Percentiles rank a stretch among this genome's conserved stretches.
Conservation (phyloP, 2,113 vertebrate species). For the Datnioides undecimradiatus region DNA sequence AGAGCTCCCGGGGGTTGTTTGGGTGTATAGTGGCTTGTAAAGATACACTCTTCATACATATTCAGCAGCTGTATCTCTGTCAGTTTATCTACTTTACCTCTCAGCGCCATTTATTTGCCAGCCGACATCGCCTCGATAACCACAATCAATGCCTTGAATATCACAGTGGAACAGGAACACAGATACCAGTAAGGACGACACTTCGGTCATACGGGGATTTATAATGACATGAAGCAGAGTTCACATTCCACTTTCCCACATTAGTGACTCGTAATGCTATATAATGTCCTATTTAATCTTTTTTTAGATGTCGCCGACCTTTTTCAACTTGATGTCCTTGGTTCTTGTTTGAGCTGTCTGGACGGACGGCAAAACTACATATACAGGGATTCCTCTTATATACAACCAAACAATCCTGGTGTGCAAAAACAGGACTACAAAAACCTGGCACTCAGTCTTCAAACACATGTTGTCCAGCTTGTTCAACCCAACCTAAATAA, state of each 20-base stretch:
- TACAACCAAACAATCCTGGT: too few relatives aligned
- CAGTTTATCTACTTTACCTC: background rate
- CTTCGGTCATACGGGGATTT: background rate
- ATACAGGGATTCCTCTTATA: too few relatives aligned
- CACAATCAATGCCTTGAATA: background rate
- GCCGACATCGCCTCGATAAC: background rate
- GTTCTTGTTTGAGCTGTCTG: too few relatives aligned
- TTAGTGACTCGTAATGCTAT: background rate
- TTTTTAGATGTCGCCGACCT: too few relatives aligned
- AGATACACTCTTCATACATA: slow-evolving; percentile 8
- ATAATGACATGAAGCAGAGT: background rate
- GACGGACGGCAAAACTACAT: too few relatives aligned
- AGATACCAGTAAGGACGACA: background rate
- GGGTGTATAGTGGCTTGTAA: background rate
- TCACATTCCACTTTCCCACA: background rate
- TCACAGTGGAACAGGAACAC: background rate
- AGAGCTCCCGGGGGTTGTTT: background rate
- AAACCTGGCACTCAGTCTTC: too few relatives aligned
- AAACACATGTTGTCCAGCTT: too few relatives aligned
- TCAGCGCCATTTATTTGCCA: background rate
- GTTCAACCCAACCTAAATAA: too few relatives aligned
- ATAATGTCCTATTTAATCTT: background rate
- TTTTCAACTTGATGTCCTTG: too few relatives aligned
- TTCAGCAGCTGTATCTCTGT: background rate
- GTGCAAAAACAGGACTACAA: too few relatives aligned